Conservation (phyloP, 2,888 invertebrate species). For the Leptodirus hochenwartii region DNA sequence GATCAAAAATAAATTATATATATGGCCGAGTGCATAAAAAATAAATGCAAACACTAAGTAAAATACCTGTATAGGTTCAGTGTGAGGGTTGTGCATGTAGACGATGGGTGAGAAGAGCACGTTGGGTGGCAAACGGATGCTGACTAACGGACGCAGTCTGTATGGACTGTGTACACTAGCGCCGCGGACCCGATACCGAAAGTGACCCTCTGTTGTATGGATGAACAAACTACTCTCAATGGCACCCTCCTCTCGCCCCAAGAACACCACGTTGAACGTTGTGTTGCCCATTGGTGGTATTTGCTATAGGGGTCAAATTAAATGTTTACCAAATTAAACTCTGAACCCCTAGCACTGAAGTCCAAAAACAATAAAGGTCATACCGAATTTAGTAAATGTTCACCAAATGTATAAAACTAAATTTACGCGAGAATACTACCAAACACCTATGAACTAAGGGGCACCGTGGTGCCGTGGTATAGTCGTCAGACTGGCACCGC, state of each 20-base stretch:
- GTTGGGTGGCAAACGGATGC: constrained; percentile 80
- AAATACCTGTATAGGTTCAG: constrained; percentile 63
- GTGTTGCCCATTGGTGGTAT: constrained; percentile 84
- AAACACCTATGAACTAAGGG: too few relatives aligned
- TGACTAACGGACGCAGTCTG: constrained; percentile 76
- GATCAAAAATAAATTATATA: too few relatives aligned
- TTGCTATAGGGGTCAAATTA: too few relatives aligned
- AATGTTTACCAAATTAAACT: constrained; percentile 20
- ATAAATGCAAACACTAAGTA: constrained; percentile 1
- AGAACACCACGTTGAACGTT: constrained; percentile 87
- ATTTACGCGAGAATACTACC: too few relatives aligned
- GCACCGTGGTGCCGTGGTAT: too few relatives aligned
- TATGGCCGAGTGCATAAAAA: too few relatives aligned
- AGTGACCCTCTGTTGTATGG: constrained; percentile 85
- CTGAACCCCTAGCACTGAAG: constrained; percentile 4
- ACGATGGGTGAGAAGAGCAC: constrained; percentile 78
- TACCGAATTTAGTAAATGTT: too few relatives aligned
- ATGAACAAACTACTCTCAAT: constrained; percentile 78
- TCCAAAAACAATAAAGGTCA: constrained; percentile 3
- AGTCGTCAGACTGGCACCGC: too few relatives aligned
- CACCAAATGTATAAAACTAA: too few relatives aligned
- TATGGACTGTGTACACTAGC: constrained; percentile 81
- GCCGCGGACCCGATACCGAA: constrained; percentile 75
- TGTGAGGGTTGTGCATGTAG: constrained; percentile 87
- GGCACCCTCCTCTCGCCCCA: constrained; percentile 79